phyloP scores from a whole-genome alignment of 1,140 invertebrate genomes.

The Dufourea novaeangliae region DNA sequence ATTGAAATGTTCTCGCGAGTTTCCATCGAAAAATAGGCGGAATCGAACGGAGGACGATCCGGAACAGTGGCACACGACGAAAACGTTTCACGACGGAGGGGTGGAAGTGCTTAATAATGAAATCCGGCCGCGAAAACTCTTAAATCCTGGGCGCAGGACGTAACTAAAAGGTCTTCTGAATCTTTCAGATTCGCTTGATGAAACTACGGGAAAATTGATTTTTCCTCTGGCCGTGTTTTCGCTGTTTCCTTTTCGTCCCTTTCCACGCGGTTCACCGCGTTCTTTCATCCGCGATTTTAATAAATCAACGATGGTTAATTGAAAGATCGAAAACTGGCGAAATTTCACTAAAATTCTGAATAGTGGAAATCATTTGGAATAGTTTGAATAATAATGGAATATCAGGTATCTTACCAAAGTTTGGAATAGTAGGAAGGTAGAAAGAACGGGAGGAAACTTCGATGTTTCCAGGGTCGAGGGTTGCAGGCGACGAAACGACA shows the following conservation, averaged over 20 bases:
- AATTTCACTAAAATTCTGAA: too few species aligned
- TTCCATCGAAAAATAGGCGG: too few species aligned
- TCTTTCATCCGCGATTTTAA: background rate
- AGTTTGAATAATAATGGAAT: background rate
- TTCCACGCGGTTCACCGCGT: background rate
- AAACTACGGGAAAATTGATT: constrained; percentile 12
- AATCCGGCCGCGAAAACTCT: too few species aligned
- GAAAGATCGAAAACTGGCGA: background rate
- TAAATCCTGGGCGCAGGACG: constrained; percentile 25
- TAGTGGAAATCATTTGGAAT: too few species aligned
- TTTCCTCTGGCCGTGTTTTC: background rate
- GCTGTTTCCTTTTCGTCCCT: background rate
- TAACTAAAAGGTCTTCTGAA: constrained; percentile 28
- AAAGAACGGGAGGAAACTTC: background rate
- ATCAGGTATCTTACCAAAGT: background rate
- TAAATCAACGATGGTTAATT: background rate
- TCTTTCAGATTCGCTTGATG: constrained; percentile 33
- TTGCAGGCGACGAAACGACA: background rate
- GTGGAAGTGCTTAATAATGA: too few species aligned
- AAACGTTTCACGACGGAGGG: too few species aligned
- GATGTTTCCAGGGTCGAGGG: background rate
- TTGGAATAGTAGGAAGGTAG: background rate
- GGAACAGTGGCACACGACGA: too few species aligned
- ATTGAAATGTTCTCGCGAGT: too few species aligned
- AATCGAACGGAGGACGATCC: too few species aligned